phyloP scores from a whole-genome alignment of 2,113 vertebrate species.

The Zootoca vivipara region DNA sequence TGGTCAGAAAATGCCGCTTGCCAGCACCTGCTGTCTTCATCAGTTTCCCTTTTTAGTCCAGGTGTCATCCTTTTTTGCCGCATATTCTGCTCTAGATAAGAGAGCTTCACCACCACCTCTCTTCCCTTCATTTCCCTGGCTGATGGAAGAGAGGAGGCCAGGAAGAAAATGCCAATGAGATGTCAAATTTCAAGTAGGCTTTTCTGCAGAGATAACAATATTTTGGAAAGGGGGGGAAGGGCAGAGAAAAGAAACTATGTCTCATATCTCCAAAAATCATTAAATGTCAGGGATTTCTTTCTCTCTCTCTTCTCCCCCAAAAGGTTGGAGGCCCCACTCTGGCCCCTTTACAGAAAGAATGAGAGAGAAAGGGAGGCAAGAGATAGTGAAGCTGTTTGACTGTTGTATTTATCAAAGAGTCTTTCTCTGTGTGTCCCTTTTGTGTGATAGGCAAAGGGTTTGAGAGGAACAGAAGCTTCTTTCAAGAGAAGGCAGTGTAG shows the following conservation, averaged over 20 bases:
- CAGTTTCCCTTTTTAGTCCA: not conserved
- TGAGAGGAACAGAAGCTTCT: not conserved
- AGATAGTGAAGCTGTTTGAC: not conserved
- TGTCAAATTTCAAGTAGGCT: not conserved
- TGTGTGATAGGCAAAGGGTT: not conserved
- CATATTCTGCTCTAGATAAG: not conserved
- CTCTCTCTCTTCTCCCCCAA: not conserved
- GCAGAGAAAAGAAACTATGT: slow-evolving; percentile 26
- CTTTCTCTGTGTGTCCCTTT: not conserved
- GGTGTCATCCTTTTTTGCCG: not conserved
- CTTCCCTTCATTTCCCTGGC: not conserved
- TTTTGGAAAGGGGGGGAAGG: not conserved
- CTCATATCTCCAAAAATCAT: slow-evolving; percentile 19
- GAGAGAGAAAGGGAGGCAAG: not conserved
- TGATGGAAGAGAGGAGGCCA: not conserved
- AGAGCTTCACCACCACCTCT: too few relatives aligned
- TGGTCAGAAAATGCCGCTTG: not conserved
- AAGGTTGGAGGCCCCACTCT: rapidly evolving
- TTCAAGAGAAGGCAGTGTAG: not conserved
- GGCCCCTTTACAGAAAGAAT: not conserved
- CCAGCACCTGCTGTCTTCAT: not conserved
- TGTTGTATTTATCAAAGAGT: not conserved
- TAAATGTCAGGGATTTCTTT: not conserved
- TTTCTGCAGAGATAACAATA: slow-evolving; percentile 23
- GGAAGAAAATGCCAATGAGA: not conserved